Percentiles rank a stretch among this genome's conserved stretches.
Evolutionary conservation across 2,888 invertebrate genomes (phyloP).

Genomic region (Scrobipalpa atriplicella): DNA sequence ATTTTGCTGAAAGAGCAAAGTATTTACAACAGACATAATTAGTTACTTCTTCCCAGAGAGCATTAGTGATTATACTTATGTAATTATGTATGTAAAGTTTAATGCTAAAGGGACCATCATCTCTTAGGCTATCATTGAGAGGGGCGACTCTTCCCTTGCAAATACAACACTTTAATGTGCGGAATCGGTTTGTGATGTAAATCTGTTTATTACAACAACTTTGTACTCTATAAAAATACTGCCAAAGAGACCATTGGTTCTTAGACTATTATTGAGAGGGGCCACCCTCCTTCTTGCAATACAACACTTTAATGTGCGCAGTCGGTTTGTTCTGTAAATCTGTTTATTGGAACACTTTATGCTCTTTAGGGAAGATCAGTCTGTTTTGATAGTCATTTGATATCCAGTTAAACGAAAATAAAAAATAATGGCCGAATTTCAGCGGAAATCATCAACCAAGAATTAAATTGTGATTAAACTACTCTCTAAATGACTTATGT

Average conservation of each 20-base stretch:
- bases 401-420: too few relatives aligned
- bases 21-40: too few relatives aligned
- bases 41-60: too few relatives aligned
- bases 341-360: constrained; percentile 21
- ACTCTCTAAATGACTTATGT: too few relatives aligned
- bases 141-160: constrained; percentile 15
- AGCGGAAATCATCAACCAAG: too few relatives aligned
- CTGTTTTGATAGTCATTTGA: neutral
- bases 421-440: too few relatives aligned
- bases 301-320: constrained; percentile 31
- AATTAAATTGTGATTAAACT: too few relatives aligned
- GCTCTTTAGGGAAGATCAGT: constrained; percentile 13
- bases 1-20: too few relatives aligned
- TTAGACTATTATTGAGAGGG: constrained; percentile 31
- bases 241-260: constrained; percentile 31
- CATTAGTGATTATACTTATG: too few relatives aligned
- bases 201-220: constrained; percentile 18
- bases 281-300: constrained; percentile 26
- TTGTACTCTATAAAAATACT: constrained; percentile 9
- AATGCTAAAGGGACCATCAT: neutral
- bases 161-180: constrained; percentile 33
- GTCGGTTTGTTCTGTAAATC: constrained; percentile 23
- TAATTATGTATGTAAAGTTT: neutral
- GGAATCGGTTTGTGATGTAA: constrained; percentile 25
- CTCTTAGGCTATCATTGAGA: constrained; percentile 36